Evolutionary conservation across 2,113 vertebrate genomes (phyloP).

Genomic region (Bagarius yarrelli): DNA sequence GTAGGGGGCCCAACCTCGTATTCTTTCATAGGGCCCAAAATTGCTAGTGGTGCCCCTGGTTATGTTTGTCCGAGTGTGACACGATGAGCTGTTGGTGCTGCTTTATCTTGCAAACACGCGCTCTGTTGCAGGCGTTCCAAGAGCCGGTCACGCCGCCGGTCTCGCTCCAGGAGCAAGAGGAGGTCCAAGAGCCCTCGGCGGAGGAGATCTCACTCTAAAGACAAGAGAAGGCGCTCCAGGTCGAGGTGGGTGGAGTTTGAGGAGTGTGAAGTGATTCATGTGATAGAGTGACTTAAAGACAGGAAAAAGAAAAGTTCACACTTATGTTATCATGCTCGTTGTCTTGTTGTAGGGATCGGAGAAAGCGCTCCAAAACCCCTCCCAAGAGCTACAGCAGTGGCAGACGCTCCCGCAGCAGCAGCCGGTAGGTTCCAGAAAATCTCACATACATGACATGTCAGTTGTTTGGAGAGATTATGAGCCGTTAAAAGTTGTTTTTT

Average conservation of each 20-base stretch:
- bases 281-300: neutral
- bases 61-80: neutral
- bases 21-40: no score
- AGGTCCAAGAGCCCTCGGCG: slow-evolving; percentile 91
- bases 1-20: no score
- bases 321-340: neutral
- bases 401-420: slow-evolving; percentile 88
- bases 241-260: slow-evolving; percentile 72
- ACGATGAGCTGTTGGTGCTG: neutral
- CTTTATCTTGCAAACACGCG: neutral
- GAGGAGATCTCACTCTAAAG: slow-evolving; percentile 85
- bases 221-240: slow-evolving; percentile 84
- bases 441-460: neutral
- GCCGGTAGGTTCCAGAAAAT: slow-evolving; percentile 71
- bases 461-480: neutral
- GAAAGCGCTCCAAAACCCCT: slow-evolving; percentile 96
- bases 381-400: slow-evolving; percentile 98
- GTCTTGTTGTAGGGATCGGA: slow-evolving; percentile 79
- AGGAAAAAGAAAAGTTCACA: no score
- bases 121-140: slow-evolving; percentile 79
- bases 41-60: no score
- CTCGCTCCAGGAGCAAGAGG: slow-evolving; percentile 88
- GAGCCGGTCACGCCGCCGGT: slow-evolving; percentile 87
- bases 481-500: neutral
- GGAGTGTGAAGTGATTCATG: neutral